These are phyloP conservation scores for Scaptodrosophila lebanonensis DNA, from an alignment of 1,140 invertebrate genomes.

Conservation along the genomic window DNA sequence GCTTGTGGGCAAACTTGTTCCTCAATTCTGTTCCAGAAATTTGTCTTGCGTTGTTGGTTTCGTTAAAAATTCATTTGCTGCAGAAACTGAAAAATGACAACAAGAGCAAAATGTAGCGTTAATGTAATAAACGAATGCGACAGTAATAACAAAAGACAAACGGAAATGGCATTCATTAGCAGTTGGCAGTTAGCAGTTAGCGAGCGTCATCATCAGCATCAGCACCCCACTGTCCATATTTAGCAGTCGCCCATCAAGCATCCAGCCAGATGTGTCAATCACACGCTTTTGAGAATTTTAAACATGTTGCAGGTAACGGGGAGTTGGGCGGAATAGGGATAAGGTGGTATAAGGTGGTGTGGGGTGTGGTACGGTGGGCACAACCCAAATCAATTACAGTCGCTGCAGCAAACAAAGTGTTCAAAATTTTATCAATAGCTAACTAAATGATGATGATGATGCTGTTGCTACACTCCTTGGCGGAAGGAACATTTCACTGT, in stretches of 20 bases:
- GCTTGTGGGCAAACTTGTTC: slow-evolving; percentile 17
- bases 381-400: slow-evolving; percentile 64
- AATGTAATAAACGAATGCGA: slow-evolving; percentile 11
- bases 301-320: not conserved
- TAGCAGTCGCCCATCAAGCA: not conserved
- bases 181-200: not conserved
- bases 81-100: slow-evolving; percentile 52
- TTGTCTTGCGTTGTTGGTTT: slow-evolving; percentile 8
- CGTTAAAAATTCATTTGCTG: slow-evolving; percentile 58
- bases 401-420: slow-evolving; percentile 20
- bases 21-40: slow-evolving; percentile 14
- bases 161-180: slow-evolving; percentile 42
- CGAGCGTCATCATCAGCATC: too few relatives aligned
- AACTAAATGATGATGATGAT: too few relatives aligned
- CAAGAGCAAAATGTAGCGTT: slow-evolving; percentile 45
- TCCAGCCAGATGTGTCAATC: slow-evolving; percentile 54
- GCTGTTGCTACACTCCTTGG: not conserved
- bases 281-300: slow-evolving; percentile 17
- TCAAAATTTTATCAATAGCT: slow-evolving; percentile 25
- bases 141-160: slow-evolving; percentile 44
- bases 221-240: too few relatives aligned
- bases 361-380: slow-evolving; percentile 9
- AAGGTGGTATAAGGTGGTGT: too few relatives aligned
- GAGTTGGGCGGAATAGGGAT: not conserved
- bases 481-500: slow-evolving; percentile 51